Conservation (phyloP, 2,113 vertebrate species). For the Neomonachus schauinslandi region DNA sequence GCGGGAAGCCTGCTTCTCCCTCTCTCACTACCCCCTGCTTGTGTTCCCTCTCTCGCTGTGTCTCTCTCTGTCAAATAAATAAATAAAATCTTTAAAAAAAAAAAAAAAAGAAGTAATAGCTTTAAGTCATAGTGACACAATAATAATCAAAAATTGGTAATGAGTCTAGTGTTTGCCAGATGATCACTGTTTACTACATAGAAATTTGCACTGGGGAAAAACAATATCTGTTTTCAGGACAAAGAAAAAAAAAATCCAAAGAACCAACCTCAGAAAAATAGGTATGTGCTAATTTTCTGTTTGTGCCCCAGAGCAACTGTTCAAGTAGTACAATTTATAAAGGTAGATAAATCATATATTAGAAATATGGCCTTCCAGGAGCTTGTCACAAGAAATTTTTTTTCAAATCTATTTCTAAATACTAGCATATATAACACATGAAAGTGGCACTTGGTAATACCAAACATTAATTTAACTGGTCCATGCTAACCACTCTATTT, state of each 20-base stretch:
- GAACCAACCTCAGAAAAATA: constrained; percentile 31
- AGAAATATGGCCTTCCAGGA: neutral
- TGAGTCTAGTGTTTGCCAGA: neutral
- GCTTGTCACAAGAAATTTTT: neutral
- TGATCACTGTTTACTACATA: neutral
- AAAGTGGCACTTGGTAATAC: neutral
- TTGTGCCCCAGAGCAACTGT: neutral
- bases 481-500: neutral
- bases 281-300: neutral
- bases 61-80: too few relatives aligned
- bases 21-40: too few relatives aligned
- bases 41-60: too few relatives aligned
- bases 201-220: neutral
- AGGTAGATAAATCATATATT: neutral
- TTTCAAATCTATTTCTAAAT: constrained; percentile 10
- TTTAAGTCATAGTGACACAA: neutral
- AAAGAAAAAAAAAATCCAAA: neutral
- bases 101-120: neutral
- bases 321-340: constrained; percentile 51
- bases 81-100: too few relatives aligned
- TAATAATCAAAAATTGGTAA: constrained; percentile 6
- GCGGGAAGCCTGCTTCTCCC: too few relatives aligned
- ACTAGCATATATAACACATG: neutral
- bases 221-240: neutral
- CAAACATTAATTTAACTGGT: neutral